Evolutionary conservation across 1,140 invertebrate species (phyloP), one percentile per base, ranked within the genome.

Genomic region (Aphaenogaster rudis): DNA sequence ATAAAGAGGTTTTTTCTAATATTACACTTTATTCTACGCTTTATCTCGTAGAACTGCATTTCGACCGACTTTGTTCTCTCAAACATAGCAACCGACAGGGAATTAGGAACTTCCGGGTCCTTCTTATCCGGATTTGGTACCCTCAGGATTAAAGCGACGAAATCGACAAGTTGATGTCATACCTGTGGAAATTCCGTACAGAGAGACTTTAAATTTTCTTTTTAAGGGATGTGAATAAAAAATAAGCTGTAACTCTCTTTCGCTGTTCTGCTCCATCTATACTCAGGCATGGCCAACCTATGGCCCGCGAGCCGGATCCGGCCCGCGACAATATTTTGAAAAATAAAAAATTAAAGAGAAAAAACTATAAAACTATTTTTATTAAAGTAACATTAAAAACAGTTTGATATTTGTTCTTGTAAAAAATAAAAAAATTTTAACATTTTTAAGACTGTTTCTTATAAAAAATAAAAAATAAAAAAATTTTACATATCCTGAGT

Each of bases 131-230:
- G 48, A 54, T 69, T 71, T 71, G 13, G 33, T 59, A 48, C 28
- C 61, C 54, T 57, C 45, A 48, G 69, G 28, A 84, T 84, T 84
- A 84, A 69, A 61, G 21, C 54, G 13, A 36, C 54, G 11, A 71
- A 81, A 81, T 69, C 64, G 77, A n/a, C 33, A 6, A n/a, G 45
- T 50, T 28, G 54, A 82, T 61, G 69, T 50, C 33, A 54, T 13
- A 42, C 17, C n/a, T 74, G 15, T 66, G 52, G 17, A 86, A 87
- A 87, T 89, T 84, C 66, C 59, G 45, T 39, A 28, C 7, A 52
- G 8, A 13, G 36, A 28, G 28, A 28, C 45, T 45, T 13, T 45
- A 3, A 48, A 67, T 39, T 33, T 48, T 61, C 28, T 59, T 69
- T 69, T n/a, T 45, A 48, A 48, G 4, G 1, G 3, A 2, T 28